phyloP scores from a whole-genome alignment of 2,797 vertebrate species.

The Cyprinella venusta region DNA sequence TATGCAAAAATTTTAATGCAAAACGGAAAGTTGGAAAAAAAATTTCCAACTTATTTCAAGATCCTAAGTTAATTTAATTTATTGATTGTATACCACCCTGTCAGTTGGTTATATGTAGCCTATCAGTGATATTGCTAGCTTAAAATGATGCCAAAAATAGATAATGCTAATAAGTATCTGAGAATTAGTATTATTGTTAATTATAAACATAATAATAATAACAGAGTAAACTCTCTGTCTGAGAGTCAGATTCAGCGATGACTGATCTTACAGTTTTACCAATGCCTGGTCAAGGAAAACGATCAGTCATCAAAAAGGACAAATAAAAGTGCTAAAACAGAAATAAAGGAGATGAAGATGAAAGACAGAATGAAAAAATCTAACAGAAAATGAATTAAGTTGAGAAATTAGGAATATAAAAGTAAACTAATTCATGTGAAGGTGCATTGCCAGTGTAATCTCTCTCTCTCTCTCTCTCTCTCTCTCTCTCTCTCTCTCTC shows the following conservation, averaged over 20 bases:
- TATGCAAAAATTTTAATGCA: background rate
- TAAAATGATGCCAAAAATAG: background rate
- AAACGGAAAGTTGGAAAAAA: background rate
- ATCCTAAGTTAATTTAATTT: no score
- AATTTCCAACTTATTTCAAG: background rate
- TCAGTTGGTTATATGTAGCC: background rate
- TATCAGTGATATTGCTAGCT: background rate
- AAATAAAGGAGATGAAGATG: background rate
- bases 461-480: background rate
- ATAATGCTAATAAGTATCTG: background rate
- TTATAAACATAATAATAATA: background rate
- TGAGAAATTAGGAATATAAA: background rate
- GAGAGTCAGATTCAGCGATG: background rate
- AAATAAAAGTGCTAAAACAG: background rate
- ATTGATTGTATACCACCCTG: background rate
- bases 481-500: background rate
- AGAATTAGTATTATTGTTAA: background rate
- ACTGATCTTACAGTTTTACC: background rate
- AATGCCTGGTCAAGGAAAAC: background rate
- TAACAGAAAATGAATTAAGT: background rate
- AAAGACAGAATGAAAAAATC: background rate
- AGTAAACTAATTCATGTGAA: background rate
- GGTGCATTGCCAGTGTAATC: no score
- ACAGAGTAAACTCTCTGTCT: background rate
- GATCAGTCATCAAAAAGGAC: background rate